Base-by-base conservation (phyloP, 2,113 vertebrate species). In the Ceratotherium simum region DNA sequence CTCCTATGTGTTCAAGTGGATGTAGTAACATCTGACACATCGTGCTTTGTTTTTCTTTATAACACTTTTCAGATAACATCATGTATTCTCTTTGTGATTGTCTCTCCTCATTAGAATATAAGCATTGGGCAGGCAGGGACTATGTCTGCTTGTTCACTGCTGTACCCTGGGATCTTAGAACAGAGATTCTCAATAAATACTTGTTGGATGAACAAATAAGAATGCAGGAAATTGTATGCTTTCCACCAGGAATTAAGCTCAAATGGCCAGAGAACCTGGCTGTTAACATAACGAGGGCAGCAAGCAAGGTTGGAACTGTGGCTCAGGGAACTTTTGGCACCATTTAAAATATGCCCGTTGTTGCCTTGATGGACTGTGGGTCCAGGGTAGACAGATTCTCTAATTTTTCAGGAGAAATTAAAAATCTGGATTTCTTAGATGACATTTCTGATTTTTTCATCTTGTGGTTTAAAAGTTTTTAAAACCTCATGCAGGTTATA, bases 151-250 rank as follows among this genome's bases (percentile, higher is more conserved):
- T 87, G 58, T 46, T 86, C 7, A 13, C 9, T 81, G 48, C 67
- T 79, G 0, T 73, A 65, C 0, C 7, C 18, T 58, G 11, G 62
- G 21, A 36, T 72, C 33, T 76, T 73, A 95, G n/a, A 96, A 91
- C 20, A 89, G 46, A 70, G 58, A 80, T 87, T 81, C 14, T 79
- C 27, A 31, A 46, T 39, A 81, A 95, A 56, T 36, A 20, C 80
- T 92, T 90, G 78, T 48, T 95, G 62, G 14, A 54, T 78, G 20
- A 85, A 93, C 46, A 96, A 87, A 67, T 58, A 65, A 90, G 60
- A 78, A 60, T 56, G 7, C 58, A 96, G 67, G 81, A 51, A 76
- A 89, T 58, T 1, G 20, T 62, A 23, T n/a, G 39, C 27, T 80
- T 95, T n/a, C 14, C 31, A 51, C 9, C 56, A 83, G 48, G 6